Conservation (phyloP, 1,140 invertebrate genomes). For the Rhizoglyphus robini region DNA sequence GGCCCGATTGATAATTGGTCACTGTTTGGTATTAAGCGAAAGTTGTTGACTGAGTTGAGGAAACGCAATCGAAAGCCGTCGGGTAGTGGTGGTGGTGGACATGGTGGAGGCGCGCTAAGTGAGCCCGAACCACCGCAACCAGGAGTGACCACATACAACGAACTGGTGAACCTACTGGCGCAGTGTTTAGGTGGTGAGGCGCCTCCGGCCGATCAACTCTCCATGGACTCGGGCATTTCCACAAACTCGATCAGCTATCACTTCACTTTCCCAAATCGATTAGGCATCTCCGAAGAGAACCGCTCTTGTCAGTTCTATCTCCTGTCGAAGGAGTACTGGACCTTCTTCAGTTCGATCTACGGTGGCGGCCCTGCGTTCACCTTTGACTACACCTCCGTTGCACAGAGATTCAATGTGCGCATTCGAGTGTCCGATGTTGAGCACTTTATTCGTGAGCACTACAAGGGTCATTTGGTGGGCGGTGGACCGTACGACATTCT, state of each 20-base stretch:
- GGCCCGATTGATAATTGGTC: conserved; percentile 15
- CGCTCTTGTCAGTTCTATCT: neutral
- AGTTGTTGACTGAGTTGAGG: neutral
- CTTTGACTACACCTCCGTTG: neutral
- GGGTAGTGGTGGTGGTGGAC: no score
- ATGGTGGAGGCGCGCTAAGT: no score
- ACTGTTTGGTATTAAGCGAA: conserved; percentile 9
- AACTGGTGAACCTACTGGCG: neutral
- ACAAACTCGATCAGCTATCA: neutral
- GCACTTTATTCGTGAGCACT: conserved; percentile 6
- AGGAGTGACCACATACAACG: neutral
- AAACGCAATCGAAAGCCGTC: neutral
- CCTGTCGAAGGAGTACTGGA: neutral
- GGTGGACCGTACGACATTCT: no score
- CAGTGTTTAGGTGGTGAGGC: neutral
- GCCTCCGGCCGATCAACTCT: neutral
- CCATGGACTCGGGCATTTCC: neutral
- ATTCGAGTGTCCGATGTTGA: conserved; percentile 5
- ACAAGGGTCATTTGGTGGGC: neutral
- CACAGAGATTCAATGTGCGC: neutral
- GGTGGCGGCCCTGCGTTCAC: neutral
- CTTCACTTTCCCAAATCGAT: neutral
- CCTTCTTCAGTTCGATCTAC: neutral
- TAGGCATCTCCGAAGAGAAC: neutral
- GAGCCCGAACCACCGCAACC: no score